phyloP scores from a whole-genome alignment of 2,113 vertebrate species.

The Cochlearius cochlearius region DNA sequence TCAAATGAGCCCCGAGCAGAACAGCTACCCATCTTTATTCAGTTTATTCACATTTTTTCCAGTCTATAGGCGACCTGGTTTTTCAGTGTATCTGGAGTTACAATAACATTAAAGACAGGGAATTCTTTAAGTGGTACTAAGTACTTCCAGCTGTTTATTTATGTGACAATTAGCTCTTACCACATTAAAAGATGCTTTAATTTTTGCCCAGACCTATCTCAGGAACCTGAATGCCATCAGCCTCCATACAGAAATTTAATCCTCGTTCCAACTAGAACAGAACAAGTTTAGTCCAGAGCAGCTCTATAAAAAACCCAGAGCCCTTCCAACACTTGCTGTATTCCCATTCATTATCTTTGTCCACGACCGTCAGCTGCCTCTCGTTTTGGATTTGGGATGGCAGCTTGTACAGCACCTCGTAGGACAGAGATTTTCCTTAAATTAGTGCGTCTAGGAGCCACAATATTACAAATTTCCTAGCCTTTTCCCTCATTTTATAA shows the following conservation, averaged over 20 bases:
- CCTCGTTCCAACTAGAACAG: not conserved
- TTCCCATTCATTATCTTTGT: no score
- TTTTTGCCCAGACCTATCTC: not conserved
- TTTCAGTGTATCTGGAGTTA: not conserved
- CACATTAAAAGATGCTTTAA: not conserved
- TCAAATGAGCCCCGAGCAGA: not conserved
- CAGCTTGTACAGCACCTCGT: accelerated
- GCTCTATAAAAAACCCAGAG: not conserved
- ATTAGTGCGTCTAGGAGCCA: not conserved
- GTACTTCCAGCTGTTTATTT: not conserved
- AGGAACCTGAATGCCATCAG: not conserved
- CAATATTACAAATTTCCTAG: accelerated
- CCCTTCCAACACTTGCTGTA: not conserved
- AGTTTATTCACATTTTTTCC: not conserved
- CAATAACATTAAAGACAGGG: not conserved
- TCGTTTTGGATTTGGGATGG: not conserved
- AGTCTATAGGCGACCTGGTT: not conserved
- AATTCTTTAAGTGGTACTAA: not conserved
- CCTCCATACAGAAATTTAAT: not conserved
- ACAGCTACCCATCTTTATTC: not conserved
- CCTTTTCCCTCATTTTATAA: accelerated
- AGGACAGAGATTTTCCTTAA: not conserved
- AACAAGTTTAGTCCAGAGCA: not conserved
- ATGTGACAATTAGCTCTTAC: not conserved
- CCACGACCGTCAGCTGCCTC: no score